Conservation (phyloP, 2,113 vertebrate species). For the Gymnorhina tibicen region DNA sequence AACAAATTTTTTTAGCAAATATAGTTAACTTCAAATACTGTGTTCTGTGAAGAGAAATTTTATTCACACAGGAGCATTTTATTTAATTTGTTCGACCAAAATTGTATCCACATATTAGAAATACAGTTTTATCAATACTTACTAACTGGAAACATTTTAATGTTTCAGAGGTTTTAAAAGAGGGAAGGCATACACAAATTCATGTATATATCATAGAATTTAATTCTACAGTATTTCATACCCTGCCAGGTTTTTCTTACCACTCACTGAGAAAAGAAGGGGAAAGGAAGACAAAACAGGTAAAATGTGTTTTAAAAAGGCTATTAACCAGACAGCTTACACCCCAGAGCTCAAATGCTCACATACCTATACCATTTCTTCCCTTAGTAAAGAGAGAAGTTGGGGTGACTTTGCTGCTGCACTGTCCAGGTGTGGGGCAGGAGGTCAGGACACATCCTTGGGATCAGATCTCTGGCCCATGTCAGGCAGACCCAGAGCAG, state of each 20-base stretch:
- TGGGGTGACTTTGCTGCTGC: neutral
- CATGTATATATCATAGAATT: neutral
- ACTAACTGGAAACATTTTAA: neutral
- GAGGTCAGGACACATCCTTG: neutral
- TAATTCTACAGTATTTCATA: neutral
- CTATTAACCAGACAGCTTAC: neutral
- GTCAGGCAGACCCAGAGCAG: neutral
- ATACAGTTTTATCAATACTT: neutral
- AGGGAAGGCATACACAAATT: neutral
- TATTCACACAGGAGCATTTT: neutral
- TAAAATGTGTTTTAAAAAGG: neutral
- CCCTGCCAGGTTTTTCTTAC: neutral
- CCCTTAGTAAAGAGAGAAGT: neutral
- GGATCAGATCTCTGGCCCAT: neutral
- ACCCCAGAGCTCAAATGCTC: neutral
- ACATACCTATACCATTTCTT: neutral
- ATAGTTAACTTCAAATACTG: neutral
- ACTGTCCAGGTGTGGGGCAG: neutral
- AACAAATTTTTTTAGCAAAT: neutral
- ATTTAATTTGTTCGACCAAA: neutral
- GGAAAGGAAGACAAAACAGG: neutral
- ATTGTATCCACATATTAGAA: neutral
- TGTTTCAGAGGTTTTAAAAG: neutral
- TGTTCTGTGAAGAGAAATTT: neutral
- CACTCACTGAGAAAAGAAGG: neutral